Evolutionary conservation across 2,113 vertebrate species (phyloP).

Genomic region (Plecotus auritus): DNA sequence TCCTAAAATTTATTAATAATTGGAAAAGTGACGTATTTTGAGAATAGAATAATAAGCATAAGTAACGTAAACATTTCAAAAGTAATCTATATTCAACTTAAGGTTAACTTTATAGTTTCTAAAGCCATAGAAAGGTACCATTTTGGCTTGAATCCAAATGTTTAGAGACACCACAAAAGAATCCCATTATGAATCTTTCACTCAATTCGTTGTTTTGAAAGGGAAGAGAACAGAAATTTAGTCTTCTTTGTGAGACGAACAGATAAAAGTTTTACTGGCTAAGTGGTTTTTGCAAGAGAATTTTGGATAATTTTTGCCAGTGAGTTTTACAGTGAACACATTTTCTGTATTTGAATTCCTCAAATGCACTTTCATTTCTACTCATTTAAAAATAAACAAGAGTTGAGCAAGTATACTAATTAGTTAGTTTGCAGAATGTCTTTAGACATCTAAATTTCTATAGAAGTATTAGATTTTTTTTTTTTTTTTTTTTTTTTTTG

Average conservation of each 20-base stretch:
- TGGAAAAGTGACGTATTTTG: slow-evolving; percentile 30
- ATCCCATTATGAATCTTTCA: slow-evolving; percentile 46
- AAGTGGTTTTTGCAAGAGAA: slow-evolving; percentile 48
- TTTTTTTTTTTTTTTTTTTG: too few species aligned
- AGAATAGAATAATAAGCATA: background rate
- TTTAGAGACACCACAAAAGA: slow-evolving; percentile 28
- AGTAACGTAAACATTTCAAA: slow-evolving; percentile 15
- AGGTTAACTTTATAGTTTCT: slow-evolving; percentile 39
- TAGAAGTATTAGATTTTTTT: fast-evolving
- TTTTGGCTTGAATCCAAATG: slow-evolving; percentile 42
- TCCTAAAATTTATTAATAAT: background rate
- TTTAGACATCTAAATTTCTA: background rate
- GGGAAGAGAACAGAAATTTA: slow-evolving; percentile 45
- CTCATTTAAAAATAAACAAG: background rate
- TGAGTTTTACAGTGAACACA: background rate
- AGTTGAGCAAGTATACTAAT: background rate
- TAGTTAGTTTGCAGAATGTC: background rate
- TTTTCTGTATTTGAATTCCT: background rate
- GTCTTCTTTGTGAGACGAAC: slow-evolving; percentile 49
- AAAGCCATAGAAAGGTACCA: background rate
- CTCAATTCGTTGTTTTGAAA: slow-evolving; percentile 58
- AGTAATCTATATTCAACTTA: slow-evolving; percentile 39
- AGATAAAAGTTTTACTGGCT: slow-evolving; percentile 64
- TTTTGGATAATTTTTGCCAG: slow-evolving; percentile 27
- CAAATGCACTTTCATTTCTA: background rate